Conservation (phyloP, 2,797 vertebrate species). For the Dendrocincla tyrannina region DNA sequence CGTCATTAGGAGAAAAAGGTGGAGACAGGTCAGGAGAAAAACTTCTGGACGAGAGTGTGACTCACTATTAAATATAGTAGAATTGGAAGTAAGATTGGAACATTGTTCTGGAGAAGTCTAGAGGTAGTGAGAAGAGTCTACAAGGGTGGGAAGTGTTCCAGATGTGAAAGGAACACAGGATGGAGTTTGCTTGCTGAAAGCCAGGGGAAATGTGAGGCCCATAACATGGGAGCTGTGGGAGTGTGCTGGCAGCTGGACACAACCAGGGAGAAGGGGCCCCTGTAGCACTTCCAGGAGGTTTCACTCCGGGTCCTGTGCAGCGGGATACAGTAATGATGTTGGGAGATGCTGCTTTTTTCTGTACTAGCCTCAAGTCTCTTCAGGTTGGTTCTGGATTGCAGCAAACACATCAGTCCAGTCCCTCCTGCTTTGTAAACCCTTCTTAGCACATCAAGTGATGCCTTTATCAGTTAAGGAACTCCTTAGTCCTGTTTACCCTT, state of each 20-base stretch:
- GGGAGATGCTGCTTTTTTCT: not conserved
- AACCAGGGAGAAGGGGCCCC: not conserved
- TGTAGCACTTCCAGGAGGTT: not conserved
- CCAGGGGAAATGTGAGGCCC: fast-evolving
- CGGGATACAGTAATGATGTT: fast-evolving
- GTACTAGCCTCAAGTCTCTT: not conserved
- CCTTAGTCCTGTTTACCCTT: not conserved
- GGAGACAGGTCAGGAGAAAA: not conserved
- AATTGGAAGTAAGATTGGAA: not conserved
- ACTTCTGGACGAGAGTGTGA: not conserved
- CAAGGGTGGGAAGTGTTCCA: not conserved
- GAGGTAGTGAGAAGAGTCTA: not conserved
- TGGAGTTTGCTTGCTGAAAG: not conserved
- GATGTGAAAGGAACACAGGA: not conserved
- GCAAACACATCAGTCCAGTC: not conserved
- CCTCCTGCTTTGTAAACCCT: not conserved
- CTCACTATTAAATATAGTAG: not conserved
- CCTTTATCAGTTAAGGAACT: not conserved
- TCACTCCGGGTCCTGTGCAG: not conserved
- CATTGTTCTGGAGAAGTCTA: not conserved
- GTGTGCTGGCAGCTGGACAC: fast-evolving
- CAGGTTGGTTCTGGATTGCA: not conserved
- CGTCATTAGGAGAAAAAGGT: not conserved
- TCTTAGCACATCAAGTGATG: not conserved
- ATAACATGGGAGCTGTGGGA: not conserved